Percentiles rank a stretch among this genome's conserved stretches.
Evolutionary conservation across 2,888 invertebrate species (phyloP).

Genomic region (Eudasyphora cyanicolor): DNA sequence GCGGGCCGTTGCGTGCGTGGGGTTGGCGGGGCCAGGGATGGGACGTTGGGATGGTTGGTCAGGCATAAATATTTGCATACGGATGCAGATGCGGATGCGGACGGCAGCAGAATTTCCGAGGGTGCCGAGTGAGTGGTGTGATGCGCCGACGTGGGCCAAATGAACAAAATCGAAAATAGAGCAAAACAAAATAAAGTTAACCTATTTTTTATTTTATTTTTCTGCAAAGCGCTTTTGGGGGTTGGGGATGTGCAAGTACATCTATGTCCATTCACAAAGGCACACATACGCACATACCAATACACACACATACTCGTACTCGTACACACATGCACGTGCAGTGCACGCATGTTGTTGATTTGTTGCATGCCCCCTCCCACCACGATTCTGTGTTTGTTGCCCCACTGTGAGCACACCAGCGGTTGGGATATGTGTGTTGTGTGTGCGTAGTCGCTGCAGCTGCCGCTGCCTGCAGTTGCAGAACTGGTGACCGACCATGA

Average conservation of each 20-base stretch:
- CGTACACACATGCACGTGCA: constrained; percentile 63
- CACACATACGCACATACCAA: constrained; percentile 48
- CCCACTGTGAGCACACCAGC: constrained; percentile 38
- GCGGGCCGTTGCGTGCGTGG: constrained; percentile 13
- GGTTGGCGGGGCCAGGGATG: background rate
- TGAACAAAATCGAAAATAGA: constrained; percentile 57
- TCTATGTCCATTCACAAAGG: constrained; percentile 57
- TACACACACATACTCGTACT: constrained; percentile 42
- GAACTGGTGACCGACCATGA: constrained; percentile 50
- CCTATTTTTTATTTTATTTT: constrained; percentile 74
- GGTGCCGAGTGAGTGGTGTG: constrained; percentile 38
- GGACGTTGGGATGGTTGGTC: background rate
- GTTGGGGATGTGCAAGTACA: constrained; percentile 38
- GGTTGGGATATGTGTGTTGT: constrained; percentile 1
- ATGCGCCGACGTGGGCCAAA: constrained; percentile 65
- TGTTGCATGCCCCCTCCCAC: constrained; percentile 53
- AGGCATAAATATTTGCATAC: constrained; percentile 20
- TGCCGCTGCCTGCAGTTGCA: constrained; percentile 45
- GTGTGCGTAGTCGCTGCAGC: constrained; percentile 43
- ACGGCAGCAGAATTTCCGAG: background rate
- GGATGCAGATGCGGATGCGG: background rate
- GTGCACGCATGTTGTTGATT: constrained; percentile 63
- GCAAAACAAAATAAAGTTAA: constrained; percentile 72
- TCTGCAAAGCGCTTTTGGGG: constrained; percentile 47
- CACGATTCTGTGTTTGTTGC: background rate